Evolutionary conservation across 2,113 vertebrate species (phyloP), one percentile per base, ranked within the genome.

Genomic region (Lethenteron camtschaticum): DNA sequence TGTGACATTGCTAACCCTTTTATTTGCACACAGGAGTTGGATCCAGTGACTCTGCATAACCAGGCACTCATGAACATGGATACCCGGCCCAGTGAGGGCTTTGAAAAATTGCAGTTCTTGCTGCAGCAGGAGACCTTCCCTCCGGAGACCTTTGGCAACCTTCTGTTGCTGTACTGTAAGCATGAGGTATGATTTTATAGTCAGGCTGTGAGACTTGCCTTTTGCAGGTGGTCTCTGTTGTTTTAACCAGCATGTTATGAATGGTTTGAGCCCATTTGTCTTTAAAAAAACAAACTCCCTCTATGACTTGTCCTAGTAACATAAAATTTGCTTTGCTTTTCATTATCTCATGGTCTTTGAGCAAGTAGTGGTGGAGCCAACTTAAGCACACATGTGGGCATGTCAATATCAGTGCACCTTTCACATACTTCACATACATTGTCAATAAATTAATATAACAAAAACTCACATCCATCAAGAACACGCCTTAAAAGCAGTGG

Each of bases 11-110:
- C 41, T 41, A 41, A 41, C 41, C 41, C 5, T 7, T 41, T 41
- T 41, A 56, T 69, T 57, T 68, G 6, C 55, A 18, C 57, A 2
- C 70, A 86, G 74, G 92, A 96, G 77, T 72, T 97, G 73, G 92
- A 96, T 71, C 85, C 91, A 0, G 90, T 96, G 75, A 95, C 91
- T 0, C 82, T 97, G 71, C 92, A 96, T 77, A 97, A 97, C 79
- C 89, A 96, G 76, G 92, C 90, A 0, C 81, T 97, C 12, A 77
- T 97, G 81, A 90, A 96, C 78, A 97, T 97, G 88, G 88, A 94
- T 72, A 70, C 70, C 3, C 86, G 83, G 71, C 89, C 92, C 2
- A 88, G 85, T 0, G 91, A 97, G 71, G 92, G 92, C 3, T 95
- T 96, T 70, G 87, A 91, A 77, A 95, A 95, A 71, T 78, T 97